Conservation (phyloP, 2,888 invertebrate species). For the Oscheius sp. region DNA sequence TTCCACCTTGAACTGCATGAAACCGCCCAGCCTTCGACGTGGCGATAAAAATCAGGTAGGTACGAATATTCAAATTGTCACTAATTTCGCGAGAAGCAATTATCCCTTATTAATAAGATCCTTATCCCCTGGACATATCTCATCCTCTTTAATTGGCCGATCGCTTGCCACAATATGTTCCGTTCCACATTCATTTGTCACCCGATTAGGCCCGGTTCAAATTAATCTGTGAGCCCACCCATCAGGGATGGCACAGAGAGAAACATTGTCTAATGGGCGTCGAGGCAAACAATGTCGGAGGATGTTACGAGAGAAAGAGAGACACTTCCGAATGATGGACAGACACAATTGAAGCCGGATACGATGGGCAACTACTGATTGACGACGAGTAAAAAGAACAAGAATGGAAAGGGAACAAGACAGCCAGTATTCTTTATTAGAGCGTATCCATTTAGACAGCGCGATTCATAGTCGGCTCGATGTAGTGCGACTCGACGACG, state of each 20-base stretch:
- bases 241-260: background rate
- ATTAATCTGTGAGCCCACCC: conserved; percentile 34
- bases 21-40: conserved; percentile 46
- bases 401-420: too few relatives aligned
- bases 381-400: background rate
- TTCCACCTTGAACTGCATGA: conserved; percentile 44
- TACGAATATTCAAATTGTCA: too few relatives aligned
- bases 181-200: conserved; percentile 26
- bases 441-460: too few relatives aligned
- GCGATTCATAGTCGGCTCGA: too few relatives aligned
- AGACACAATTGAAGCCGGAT: conserved; percentile 11
- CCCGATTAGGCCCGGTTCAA: conserved; percentile 28
- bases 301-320: too few relatives aligned
- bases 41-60: conserved; percentile 43
- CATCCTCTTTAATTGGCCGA: conserved; percentile 7
- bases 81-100: background rate
- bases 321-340: too few relatives aligned
- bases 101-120: background rate
- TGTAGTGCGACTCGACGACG: too few relatives aligned
- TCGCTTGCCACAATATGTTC: conserved; percentile 12
- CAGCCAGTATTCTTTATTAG: too few relatives aligned
- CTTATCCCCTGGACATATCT: conserved; percentile 19
- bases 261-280: too few relatives aligned
- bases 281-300: conserved; percentile 10
- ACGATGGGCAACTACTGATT: conserved; percentile 2